Conservation (phyloP, 2,888 invertebrate genomes). For the Hydrotaea diabolus region DNA sequence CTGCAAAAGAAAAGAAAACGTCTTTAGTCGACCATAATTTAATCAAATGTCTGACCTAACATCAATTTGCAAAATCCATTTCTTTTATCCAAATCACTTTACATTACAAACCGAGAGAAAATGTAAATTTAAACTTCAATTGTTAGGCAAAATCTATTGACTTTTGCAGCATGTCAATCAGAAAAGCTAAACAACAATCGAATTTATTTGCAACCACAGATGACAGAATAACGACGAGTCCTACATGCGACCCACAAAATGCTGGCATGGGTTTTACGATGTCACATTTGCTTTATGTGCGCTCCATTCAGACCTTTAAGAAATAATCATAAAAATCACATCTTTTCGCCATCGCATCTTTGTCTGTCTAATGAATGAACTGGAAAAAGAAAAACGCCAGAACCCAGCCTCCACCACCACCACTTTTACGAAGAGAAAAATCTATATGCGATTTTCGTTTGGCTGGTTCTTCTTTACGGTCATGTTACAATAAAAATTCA, state of each 20-base stretch:
- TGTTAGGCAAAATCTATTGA: not conserved
- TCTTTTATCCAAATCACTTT: not conserved
- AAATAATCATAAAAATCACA: conserved; percentile 28
- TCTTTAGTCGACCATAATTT: not conserved
- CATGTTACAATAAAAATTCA: conserved; percentile 55
- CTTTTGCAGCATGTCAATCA: conserved; percentile 8
- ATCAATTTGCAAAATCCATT: not conserved
- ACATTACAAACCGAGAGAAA: not conserved
- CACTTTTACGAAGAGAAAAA: not conserved
- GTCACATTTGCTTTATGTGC: conserved; percentile 23
- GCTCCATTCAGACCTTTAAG: not conserved
- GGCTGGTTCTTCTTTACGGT: conserved; percentile 36
- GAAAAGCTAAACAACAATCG: conserved; percentile 15
- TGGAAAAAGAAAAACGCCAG: not conserved
- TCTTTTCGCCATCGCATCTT: not conserved
- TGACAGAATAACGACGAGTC: not conserved
- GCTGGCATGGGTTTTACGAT: not conserved
- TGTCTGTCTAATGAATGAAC: not conserved
- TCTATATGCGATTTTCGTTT: not conserved
- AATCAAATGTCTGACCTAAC: not conserved
- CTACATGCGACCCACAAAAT: too few species aligned
- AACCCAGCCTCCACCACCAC: not conserved
- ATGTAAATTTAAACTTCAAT: not conserved
- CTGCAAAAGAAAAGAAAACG: too few species aligned
- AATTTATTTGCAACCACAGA: conserved; percentile 21